Base-by-base conservation (phyloP, 2,888 invertebrate species). In the Noctua pronuba region DNA sequence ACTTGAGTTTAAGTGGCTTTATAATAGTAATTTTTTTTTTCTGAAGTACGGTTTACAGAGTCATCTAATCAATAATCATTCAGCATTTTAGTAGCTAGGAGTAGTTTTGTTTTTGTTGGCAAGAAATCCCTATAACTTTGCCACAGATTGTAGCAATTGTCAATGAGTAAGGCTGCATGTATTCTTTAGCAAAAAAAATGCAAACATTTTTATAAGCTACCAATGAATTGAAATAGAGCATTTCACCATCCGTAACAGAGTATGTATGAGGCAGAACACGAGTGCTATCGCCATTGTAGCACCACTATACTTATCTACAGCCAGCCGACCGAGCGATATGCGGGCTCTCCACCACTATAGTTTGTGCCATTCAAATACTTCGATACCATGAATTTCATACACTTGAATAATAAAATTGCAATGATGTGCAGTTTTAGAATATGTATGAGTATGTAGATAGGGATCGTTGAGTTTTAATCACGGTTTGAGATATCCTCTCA, bases 241-340 rank as follows among this genome's bases (percentile, higher is more conserved):
- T 70, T 72, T 72, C 86, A 64, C 75, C 76, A 38, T 7, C 10
- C 77, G 70, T 84, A 85, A 24, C 79, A 8, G 52, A 68, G 31
- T 81, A 77, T 79, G 81, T 77, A 77, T 79, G 79, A 84, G 77
- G 73, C 75, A 86, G 75, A 82, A 79, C 73, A 86, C 73, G 82
- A 88, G 77, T 81, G 71, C 87, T 88, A 89, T 90, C 84, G 88
- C 72, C 77, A 75, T 87, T 89, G 87, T 89, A 85, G 73, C 75
- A 86, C 90, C 90, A 87, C 86, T 82, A 91, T 91, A 91, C 91
- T 91, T 92, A 92, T 93, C 92, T 91, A 77, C 73, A 79, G 65
- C 88, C 90, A 92, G 82, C 89, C 89, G 90, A 92, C 90, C 92
- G 92, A 89, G 82, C 77, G 75, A 88, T 90, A 94, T 94, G 94